Base-by-base conservation (phyloP, 2,888 invertebrate species). In the Auanema sp. region DNA sequence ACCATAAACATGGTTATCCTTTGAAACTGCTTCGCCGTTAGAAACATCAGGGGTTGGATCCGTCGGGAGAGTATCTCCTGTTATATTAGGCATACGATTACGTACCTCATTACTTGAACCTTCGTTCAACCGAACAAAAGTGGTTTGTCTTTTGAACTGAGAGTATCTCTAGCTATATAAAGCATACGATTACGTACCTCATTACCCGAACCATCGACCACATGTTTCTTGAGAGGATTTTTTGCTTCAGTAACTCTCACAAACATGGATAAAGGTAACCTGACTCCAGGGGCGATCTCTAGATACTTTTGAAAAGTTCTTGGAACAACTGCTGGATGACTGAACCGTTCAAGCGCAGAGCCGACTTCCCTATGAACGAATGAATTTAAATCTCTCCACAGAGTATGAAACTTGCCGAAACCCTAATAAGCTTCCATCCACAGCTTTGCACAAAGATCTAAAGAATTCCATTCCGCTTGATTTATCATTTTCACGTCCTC, bases 281-380 rank as follows among this genome's bases (percentile, higher is more conserved):
- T 42, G 16, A 72, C 42, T 14, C 65, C 69, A 1, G 69, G 69
- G 1, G 61, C 64, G 43, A 72, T 69, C 55, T 69, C 56, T 56
- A 49, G 56, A 25, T 49, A 51, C 57, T 62, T 62, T 16, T 33
- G 58, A 21, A 57, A 51, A 4, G 62, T 57, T n/a, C 62, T 23
- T 10, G 23, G 24, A 8, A 42, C 41, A 12, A 49, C 47, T 14
- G 49, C 33, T 33, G 42, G 50, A 12, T 57, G 57, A 42, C 50
- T 50, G 24, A 62, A 62, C 43, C 56, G 33, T 24, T 62, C 51
- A 18, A 62, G 57, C 6, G 50, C 47, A 1, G 33, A 33, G 41
- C 18, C 54, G 21, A 54, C 18, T 25, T 42, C 54, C 25, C 54
- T 54, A 40, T 40, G 42, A 54, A 54, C 5, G 2, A 16, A n/a